Evolutionary conservation across 2,113 vertebrate genomes (phyloP), one percentile per base, ranked within the genome.

Genomic region (Nettapus auritus): DNA sequence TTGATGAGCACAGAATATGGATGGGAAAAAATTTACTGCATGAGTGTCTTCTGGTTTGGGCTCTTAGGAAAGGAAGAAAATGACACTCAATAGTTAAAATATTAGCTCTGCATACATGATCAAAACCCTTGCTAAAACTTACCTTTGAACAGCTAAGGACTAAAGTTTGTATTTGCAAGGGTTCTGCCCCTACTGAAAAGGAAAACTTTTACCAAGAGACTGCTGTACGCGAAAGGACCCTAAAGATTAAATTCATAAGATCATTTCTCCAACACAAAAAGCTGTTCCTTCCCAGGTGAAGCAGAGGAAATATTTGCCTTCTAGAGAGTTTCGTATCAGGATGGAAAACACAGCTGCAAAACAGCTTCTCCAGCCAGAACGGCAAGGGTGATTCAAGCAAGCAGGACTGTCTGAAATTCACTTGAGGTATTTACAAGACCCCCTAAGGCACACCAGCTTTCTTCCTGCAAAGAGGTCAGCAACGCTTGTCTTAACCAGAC

Each of bases 401-500:
- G 53, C 74, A 79, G n/a, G 28, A 75, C 0, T 68, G 42, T 46
- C 69, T 88, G 81, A 93, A 86, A 94, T 64, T 77, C 66, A 82
- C 19, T 21, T 34, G 19, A 94, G 57, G 40, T 88, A 80, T 56
- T 77, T 71, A 80, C 42, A 88, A 75, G 60, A 76, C 1, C 10
- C 70, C 59, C 34, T 17, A 40, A 8, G 57, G 81, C 44, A 53
- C 91, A 64, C 33, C 76, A 92, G 59, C 62, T 82, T 76, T 75
- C 53, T 53, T 92, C n/a, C 63, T 76, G 76, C 23, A 52, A 64
- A 76, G 73, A 91, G 90, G 86, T 88, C 73, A 92, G 57, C 81
- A 96, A 73, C 80, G 69, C 69, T 68, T 93, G 69, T 86, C 92
- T 93, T 86, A 94, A 94, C 57, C 87, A 86, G 77, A 69, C 52